phyloP scores from a whole-genome alignment of 2,797 vertebrate species.

The Micromesistius poutassou region DNA sequence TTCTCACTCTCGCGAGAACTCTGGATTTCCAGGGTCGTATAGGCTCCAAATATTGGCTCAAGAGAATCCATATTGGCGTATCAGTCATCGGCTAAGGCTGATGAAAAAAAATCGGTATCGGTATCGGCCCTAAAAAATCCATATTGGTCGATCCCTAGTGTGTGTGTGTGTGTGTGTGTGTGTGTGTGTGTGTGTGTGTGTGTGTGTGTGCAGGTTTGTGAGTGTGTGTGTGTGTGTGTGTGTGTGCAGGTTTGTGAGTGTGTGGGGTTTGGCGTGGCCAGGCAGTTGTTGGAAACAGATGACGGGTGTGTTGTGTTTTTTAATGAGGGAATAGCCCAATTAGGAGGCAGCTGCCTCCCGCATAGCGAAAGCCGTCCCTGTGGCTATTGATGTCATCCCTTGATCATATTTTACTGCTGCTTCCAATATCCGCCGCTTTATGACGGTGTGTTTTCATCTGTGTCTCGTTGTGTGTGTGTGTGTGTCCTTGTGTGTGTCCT shows the following conservation, averaged over 20 bases:
- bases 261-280: neutral
- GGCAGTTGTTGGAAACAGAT: neutral
- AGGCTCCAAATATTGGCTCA: too few relatives aligned
- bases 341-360: conserved; percentile 64
- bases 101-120: too few relatives aligned
- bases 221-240: neutral
- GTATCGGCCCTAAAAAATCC: too few relatives aligned
- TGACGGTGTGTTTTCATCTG: conserved; percentile 64
- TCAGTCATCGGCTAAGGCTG: too few relatives aligned
- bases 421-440: conserved; percentile 72
- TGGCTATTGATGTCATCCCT: conserved; percentile 69
- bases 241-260: neutral
- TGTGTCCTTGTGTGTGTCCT: conserved; percentile 16
- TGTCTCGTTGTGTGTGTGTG: conserved; percentile 34
- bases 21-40: too few relatives aligned
- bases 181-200: neutral
- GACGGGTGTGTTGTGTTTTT: conserved; percentile 34
- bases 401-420: conserved; percentile 69
- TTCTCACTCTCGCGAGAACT: too few relatives aligned
- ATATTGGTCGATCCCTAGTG: too few relatives aligned
- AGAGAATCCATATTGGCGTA: too few relatives aligned
- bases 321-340: conserved; percentile 61
- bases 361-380: conserved; percentile 49
- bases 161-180: neutral
- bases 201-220: too few relatives aligned